phyloP scores from a whole-genome alignment of 2,113 vertebrate species.

The Pardalotus punctatus region DNA sequence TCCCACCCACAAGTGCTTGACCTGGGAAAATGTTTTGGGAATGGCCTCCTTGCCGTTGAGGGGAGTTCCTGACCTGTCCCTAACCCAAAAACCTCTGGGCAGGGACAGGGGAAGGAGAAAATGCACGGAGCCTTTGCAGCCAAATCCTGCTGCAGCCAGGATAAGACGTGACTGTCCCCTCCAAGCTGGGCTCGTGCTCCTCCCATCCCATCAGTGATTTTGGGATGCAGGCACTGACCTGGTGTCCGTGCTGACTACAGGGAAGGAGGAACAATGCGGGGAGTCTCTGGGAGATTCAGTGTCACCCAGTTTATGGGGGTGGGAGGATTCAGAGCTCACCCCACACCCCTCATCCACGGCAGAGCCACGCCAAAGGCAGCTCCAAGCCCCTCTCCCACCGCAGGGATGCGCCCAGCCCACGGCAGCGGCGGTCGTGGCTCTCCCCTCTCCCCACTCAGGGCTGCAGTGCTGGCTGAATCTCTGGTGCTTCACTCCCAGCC shows the following conservation, averaged over 20 bases:
- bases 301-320: neutral
- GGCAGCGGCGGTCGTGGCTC: fast-evolving
- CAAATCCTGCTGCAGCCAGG: neutral
- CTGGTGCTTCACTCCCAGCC: neutral
- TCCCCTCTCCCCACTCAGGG: neutral
- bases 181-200: neutral
- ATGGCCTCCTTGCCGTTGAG: neutral
- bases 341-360: neutral
- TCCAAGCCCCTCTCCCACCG: neutral
- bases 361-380: neutral
- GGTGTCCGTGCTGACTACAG: fast-evolving
- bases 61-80: neutral
- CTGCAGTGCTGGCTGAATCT: neutral
- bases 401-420: neutral
- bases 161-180: neutral
- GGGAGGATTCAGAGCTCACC: neutral
- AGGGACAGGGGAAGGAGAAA: neutral
- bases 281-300: neutral
- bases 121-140: neutral
- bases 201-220: neutral
- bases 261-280: neutral
- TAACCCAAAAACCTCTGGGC: neutral
- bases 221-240: neutral
- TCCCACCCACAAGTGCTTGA: neutral
- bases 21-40: neutral